These are phyloP conservation scores for Psammodynastes pulverulentus DNA, from an alignment of 2,113 vertebrate genomes.

Conservation along the genomic window DNA sequence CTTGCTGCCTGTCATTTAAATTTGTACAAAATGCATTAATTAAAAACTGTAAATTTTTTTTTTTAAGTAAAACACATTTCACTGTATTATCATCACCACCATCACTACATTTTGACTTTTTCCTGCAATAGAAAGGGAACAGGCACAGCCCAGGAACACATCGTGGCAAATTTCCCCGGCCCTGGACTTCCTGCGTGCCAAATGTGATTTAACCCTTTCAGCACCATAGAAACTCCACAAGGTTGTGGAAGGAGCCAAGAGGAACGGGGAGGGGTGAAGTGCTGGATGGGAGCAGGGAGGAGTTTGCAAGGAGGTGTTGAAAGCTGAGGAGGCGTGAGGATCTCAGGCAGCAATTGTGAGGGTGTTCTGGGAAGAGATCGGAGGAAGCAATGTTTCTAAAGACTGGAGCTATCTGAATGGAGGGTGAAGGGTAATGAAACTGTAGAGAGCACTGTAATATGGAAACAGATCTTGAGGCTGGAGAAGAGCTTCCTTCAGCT, in stretches of 20 bases:
- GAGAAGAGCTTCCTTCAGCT: constrained; percentile 18
- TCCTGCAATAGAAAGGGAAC: constrained; percentile 14
- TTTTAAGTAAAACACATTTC: constrained; percentile 24
- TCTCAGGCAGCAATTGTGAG: constrained; percentile 8
- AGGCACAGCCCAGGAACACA: not conserved
- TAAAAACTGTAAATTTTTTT: constrained; percentile 35
- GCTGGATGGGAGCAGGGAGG: not conserved
- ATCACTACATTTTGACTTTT: constrained; percentile 30
- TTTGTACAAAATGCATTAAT: constrained; percentile 41
- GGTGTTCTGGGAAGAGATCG: not conserved
- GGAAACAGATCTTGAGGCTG: constrained; percentile 14
- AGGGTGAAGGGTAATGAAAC: not conserved
- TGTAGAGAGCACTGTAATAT: constrained; percentile 15
- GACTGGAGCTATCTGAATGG: not conserved
- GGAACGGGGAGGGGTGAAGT: not conserved
- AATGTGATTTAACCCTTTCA: constrained; percentile 7
- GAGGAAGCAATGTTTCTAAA: not conserved
- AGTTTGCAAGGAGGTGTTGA: constrained; percentile 27
- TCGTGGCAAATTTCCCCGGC: constrained; percentile 38
- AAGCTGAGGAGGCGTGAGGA: constrained; percentile 37
- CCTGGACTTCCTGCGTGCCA: not conserved
- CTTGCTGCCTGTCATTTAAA: constrained; percentile 57
- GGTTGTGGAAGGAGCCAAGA: not conserved
- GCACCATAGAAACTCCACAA: constrained; percentile 14
- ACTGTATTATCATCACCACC: constrained; percentile 27